phyloP scores from a whole-genome alignment of 2,797 vertebrate genomes.

The Pelodytes ibericus region DNA sequence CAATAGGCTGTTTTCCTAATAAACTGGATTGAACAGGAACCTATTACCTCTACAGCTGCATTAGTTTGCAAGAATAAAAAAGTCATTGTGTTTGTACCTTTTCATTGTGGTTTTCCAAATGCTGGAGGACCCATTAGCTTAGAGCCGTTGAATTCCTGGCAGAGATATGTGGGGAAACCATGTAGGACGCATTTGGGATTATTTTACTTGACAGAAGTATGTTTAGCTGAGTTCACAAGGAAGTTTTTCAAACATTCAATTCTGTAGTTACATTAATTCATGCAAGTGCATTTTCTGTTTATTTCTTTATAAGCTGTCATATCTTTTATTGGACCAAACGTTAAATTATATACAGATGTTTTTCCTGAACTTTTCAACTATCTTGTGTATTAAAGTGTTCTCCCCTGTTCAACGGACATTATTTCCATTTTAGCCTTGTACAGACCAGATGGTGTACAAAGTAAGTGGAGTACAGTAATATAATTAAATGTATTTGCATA shows the following conservation, averaged over 20 bases:
- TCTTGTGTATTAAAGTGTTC: constrained; percentile 3
- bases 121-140: constrained; percentile 1
- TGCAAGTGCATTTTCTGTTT: not conserved
- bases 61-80: constrained; percentile 23
- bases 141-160: constrained; percentile 29
- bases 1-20: no score
- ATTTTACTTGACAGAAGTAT: constrained; percentile 15
- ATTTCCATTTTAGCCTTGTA: not conserved
- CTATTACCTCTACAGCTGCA: not conserved
- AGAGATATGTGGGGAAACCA: constrained; percentile 30
- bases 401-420: not conserved
- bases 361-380: constrained; percentile 14
- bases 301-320: constrained; percentile 3
- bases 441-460: not conserved
- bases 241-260: constrained; percentile 12
- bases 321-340: constrained; percentile 5
- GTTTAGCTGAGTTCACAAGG: not conserved
- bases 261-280: constrained; percentile 14
- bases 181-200: constrained; percentile 13
- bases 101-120: constrained; percentile 26
- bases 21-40: constrained; percentile 4
- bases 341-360: constrained; percentile 8
- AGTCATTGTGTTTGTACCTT: constrained; percentile 25
- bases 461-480: no score
- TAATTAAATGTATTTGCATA: no score